Evolutionary conservation across 1,140 invertebrate genomes (phyloP).

Genomic region (Eurosta solidaginis): DNA sequence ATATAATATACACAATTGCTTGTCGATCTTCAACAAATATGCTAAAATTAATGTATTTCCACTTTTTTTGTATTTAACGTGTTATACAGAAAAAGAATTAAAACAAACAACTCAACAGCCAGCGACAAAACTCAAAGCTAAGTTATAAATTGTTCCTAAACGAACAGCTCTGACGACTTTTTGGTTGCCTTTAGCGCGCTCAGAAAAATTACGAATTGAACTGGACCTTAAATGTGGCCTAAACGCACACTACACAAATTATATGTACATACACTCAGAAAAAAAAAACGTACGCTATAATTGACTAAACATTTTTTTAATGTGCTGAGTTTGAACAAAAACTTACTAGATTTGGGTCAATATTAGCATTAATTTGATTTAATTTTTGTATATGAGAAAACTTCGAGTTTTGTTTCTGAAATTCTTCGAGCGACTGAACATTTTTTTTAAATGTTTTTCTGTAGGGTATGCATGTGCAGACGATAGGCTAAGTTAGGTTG

Average conservation of each 20-base stretch:
- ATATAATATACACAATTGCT: not conserved
- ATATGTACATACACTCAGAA: not conserved
- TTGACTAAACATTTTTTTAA: no score
- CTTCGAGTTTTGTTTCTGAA: no score
- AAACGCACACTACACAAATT: not conserved
- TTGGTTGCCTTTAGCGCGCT: constrained; percentile 1
- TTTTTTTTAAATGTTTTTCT: no score
- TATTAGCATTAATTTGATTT: no score
- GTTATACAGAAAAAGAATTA: not conserved
- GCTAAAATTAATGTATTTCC: not conserved
- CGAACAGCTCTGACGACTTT: constrained; percentile 7
- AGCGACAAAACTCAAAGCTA: not conserved
- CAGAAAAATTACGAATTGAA: constrained; percentile 2
- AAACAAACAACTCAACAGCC: not conserved
- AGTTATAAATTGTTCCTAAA: not conserved
- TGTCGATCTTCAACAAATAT: not conserved
- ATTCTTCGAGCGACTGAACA: no score
- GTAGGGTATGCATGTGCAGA: no score
- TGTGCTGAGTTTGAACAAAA: no score
- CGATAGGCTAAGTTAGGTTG: no score
- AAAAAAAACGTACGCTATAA: no score
- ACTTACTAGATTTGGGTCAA: no score
- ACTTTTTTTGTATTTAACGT: no score
- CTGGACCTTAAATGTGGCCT: not conserved
- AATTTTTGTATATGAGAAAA: no score